Base-by-base conservation (phyloP, 2,113 vertebrate genomes). In the Podiceps cristatus region DNA sequence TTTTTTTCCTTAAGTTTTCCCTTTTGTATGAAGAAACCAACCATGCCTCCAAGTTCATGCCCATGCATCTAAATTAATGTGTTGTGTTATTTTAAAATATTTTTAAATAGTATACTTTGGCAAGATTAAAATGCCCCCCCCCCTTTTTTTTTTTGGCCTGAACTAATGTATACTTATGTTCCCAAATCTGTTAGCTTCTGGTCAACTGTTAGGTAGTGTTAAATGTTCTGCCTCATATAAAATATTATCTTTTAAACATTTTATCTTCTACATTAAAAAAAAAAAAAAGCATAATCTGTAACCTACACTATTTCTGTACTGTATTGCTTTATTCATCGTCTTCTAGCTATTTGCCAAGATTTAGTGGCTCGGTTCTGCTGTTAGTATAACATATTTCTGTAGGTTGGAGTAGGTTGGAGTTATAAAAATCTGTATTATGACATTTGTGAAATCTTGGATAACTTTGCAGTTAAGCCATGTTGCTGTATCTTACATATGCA, bases 401-500 rank as follows among this genome's bases (percentile, higher is more conserved):
- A 97, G 94, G 96, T 73, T 97, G 96, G 91, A 95, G 95, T 96
- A 90, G 86, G 90, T 56, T 87, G 93, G 74, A 85, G 78, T 88
- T 97, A 95, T 93, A 96, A 97, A 96, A 97, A 97, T 96, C 83
- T 92, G 90, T 95, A 97, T 97, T 96, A 84, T 94, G 95, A 89
- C 94, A 96, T 91, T 92, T 96, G 90, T 96, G 95, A 97, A 95
- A 95, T 95, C 89, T 97, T 96, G 88, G 94, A 91, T 95, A 92
- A 84, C 93, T 96, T 88, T 93, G 33, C 85, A 74, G 78, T 94
- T 64, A 74, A 97, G 87, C 93, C 88, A 56, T 80, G 67, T 49
- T 96, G 91, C 40, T 88, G 44, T 73, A 33, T 75, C 68, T 95
- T 89, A 56, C 56, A 55, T 87, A 85, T 72, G 86, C 88, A 91